Percentiles rank a stretch among this genome's conserved stretches.
Conservation (phyloP, 2,888 invertebrate genomes). For the Portevinia maculata region DNA sequence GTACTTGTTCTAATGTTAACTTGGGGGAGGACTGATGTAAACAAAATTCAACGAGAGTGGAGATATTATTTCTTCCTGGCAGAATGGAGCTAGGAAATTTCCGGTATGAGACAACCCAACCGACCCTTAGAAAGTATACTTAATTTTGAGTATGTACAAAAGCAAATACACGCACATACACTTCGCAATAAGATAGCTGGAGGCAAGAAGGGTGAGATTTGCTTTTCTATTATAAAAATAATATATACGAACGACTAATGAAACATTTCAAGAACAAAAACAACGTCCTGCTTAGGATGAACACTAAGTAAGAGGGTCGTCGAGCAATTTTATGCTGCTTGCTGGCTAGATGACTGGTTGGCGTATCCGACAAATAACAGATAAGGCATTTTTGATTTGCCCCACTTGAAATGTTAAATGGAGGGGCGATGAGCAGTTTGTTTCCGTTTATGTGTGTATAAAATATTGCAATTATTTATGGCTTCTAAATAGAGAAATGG, state of each 20-base stretch:
- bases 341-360: not conserved
- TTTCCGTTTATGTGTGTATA: constrained; percentile 23
- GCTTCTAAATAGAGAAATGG: too few relatives aligned
- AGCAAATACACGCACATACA: not conserved
- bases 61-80: constrained; percentile 11
- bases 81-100: constrained; percentile 30
- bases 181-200: not conserved
- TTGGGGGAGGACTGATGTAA: too few relatives aligned
- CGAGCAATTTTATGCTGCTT: not conserved
- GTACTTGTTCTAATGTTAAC: not conserved
- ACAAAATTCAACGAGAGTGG: too few relatives aligned
- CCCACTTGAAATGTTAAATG: constrained; percentile 25
- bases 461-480: too few relatives aligned
- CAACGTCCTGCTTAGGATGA: constrained; percentile 32
- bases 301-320: constrained; percentile 17
- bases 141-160: constrained; percentile 8
- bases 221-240: constrained; percentile 36
- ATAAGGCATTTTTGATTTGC: constrained; percentile 35
- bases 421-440: constrained; percentile 35
- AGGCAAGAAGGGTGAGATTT: constrained; percentile 4
- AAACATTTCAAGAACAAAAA: constrained; percentile 25
- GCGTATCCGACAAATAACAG: constrained; percentile 42
- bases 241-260: constrained; percentile 21
- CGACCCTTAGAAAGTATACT: constrained; percentile 4
- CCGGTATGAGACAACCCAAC: constrained; percentile 36